Conservation (phyloP, 2,797 vertebrate species). For the Nyctibius grandis region DNA sequence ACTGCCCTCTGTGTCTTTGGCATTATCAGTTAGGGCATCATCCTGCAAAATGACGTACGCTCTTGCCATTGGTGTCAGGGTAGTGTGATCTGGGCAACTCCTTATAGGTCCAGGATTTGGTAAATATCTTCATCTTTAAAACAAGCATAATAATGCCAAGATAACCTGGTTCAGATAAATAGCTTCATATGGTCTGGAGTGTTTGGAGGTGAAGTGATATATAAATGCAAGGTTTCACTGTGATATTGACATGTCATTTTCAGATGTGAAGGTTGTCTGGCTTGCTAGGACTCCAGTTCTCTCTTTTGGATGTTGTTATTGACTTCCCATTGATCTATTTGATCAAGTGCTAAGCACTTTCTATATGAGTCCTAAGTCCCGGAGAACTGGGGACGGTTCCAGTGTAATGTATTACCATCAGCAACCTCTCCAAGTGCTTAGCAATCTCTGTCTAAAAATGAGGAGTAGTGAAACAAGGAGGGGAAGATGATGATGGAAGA, state of each 20-base stretch:
- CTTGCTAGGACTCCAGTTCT: neutral
- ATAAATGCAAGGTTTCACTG: neutral
- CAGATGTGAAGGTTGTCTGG: neutral
- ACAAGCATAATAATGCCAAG: neutral
- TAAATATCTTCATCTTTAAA: neutral
- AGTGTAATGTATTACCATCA: neutral
- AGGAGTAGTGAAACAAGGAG: neutral
- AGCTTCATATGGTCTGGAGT: neutral
- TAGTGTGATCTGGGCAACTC: neutral
- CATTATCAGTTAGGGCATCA: neutral
- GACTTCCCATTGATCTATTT: neutral
- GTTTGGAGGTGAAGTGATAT: neutral
- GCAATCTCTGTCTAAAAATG: neutral
- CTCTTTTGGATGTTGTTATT: neutral
- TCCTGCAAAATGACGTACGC: neutral
- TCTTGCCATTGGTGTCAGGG: neutral
- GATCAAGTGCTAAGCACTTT: neutral
- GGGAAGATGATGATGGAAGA: neutral
- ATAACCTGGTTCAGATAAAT: neutral
- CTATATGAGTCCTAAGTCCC: neutral
- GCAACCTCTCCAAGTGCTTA: neutral
- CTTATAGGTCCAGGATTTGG: neutral
- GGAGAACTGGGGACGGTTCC: neutral
- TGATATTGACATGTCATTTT: neutral
- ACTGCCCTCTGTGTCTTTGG: neutral